Evolutionary conservation across 2,888 invertebrate species (phyloP).

Genomic region (Teinopalpus imperialis): DNA sequence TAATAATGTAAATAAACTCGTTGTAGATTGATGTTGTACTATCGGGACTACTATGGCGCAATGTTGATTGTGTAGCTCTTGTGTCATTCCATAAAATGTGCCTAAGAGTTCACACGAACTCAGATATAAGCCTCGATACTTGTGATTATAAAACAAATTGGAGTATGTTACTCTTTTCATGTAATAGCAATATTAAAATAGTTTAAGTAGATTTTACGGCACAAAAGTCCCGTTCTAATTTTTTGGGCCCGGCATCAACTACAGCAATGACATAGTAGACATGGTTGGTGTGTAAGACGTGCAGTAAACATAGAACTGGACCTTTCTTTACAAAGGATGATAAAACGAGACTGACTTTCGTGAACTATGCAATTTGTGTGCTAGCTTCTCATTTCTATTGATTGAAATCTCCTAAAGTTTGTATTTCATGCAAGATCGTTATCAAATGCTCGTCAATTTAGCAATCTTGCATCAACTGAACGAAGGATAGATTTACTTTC

Average conservation of each 20-base stretch:
- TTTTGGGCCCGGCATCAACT: constrained; percentile 7
- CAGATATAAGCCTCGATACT: constrained; percentile 55
- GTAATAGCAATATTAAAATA: constrained; percentile 33
- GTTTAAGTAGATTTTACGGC: constrained; percentile 38
- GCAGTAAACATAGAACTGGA: constrained; percentile 1
- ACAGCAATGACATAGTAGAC: constrained; percentile 25
- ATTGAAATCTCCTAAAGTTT: too few species aligned
- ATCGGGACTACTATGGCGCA: constrained; percentile 61
- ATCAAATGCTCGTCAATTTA: too few species aligned
- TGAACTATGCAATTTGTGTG: too few species aligned
- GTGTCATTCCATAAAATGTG: constrained; percentile 66
- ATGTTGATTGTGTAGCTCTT: constrained; percentile 35
- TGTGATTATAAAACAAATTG: constrained; percentile 20
- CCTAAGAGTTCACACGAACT: constrained; percentile 63
- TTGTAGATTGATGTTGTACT: constrained; percentile 32
- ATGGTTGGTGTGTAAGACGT: background rate
- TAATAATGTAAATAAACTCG: constrained; percentile 59
- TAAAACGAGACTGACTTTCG: too few species aligned
- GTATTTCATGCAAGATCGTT: too few species aligned
- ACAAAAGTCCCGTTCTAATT: constrained; percentile 61
- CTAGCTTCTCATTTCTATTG: too few species aligned
- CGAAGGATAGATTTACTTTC: too few species aligned
- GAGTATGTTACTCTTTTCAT: constrained; percentile 10
- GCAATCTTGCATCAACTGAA: too few species aligned
- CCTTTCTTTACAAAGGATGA: too few species aligned